These are phyloP conservation scores for Tetrax tetrax DNA, from an alignment of 2,113 vertebrate genomes.

Conservation along the genomic window DNA sequence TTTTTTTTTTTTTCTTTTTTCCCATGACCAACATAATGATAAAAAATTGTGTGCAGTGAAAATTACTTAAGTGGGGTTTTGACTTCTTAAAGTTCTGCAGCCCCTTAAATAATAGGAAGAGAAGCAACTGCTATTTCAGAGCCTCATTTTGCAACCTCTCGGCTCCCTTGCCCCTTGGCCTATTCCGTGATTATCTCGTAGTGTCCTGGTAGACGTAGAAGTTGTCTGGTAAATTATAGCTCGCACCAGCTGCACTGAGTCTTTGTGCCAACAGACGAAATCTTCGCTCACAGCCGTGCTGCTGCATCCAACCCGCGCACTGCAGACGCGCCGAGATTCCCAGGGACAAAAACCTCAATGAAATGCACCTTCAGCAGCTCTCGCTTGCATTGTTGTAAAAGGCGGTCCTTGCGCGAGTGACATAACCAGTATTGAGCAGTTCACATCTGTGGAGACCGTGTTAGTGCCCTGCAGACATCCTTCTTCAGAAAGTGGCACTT, in stretches of 20 bases:
- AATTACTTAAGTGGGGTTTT: not conserved
- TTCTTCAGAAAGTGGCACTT: not conserved
- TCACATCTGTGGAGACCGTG: not conserved
- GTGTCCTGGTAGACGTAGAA: not conserved
- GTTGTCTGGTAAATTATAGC: conserved; percentile 34
- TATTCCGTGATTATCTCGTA: not conserved
- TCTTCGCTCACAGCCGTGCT: not conserved
- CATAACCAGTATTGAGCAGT: not conserved
- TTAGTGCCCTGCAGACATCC: not conserved
- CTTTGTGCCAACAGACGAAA: conserved; percentile 27
- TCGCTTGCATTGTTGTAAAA: not conserved
- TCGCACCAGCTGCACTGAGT: conserved; percentile 26
- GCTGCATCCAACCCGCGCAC: conserved; percentile 31
- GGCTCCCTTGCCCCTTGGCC: conserved; percentile 18
- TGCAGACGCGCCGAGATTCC: not conserved
- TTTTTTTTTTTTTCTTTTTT: not conserved
- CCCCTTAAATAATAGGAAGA: conserved; percentile 19
- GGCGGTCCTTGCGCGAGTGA: not conserved
- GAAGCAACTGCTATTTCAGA: not conserved
- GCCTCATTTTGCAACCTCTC: conserved; percentile 3
- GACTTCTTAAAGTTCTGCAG: not conserved
- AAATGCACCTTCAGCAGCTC: conserved; percentile 52
- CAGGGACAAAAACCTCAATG: conserved; percentile 47
- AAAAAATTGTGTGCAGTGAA: not conserved
- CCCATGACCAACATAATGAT: not conserved